Percentiles rank a stretch among this genome's conserved stretches.
Evolutionary conservation across 2,113 vertebrate species (phyloP).

Genomic region (Semnornis frantzii): DNA sequence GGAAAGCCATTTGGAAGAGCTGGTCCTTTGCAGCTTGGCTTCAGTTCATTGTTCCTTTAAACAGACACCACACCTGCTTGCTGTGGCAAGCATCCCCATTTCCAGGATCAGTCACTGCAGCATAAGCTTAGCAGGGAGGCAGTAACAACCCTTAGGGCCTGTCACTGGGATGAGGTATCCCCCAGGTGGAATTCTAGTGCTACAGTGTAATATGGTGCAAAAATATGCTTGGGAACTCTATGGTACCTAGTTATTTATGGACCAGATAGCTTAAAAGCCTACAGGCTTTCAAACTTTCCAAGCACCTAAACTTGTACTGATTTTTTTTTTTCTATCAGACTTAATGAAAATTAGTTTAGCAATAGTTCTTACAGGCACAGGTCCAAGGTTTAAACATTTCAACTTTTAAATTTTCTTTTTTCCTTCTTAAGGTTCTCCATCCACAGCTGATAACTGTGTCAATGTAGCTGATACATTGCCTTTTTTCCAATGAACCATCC

Average conservation of each 20-base stretch:
- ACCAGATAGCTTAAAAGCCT: neutral
- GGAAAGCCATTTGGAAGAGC: neutral
- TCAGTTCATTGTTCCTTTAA: neutral
- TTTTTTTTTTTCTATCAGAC: neutral
- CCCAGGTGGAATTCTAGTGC: rapidly evolving
- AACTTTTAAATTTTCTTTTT: no score
- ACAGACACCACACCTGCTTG: rapidly evolving
- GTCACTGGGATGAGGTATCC: rapidly evolving
- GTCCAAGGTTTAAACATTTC: neutral
- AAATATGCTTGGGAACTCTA: neutral
- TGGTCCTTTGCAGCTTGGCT: rapidly evolving
- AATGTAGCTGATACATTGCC: neutral
- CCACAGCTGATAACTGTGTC: neutral
- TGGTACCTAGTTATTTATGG: neutral
- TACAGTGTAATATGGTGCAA: rapidly evolving
- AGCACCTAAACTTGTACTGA: neutral
- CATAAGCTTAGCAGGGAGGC: rapidly evolving
- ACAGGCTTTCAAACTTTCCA: neutral
- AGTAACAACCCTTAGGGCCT: neutral
- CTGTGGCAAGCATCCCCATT: no score
- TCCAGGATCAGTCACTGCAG: rapidly evolving
- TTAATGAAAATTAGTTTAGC: neutral
- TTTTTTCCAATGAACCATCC: neutral
- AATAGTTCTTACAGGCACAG: neutral
- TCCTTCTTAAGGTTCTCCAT: neutral